These are phyloP conservation scores for Iguana delicatissima DNA, from an alignment of 2,797 vertebrate species.

Conservation along the genomic window DNA sequence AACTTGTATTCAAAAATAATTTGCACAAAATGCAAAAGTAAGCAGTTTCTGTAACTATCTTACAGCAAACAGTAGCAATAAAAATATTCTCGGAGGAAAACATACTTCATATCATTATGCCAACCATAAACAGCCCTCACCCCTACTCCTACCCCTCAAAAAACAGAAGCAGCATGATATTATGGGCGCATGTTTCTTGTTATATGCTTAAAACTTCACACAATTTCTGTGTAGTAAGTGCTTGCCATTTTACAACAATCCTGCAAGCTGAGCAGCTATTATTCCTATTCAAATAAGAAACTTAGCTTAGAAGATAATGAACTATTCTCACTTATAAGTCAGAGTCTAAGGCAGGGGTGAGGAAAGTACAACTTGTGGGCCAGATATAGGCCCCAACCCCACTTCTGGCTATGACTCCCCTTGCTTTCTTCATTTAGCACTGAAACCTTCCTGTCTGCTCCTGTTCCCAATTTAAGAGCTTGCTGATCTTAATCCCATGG, in stretches of 20 bases:
- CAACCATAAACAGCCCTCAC: background rate
- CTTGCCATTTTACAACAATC: background rate
- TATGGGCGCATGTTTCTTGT: background rate
- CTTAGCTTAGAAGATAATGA: background rate
- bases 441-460: background rate
- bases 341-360: no score
- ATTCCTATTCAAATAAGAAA: background rate
- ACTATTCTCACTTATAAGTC: background rate
- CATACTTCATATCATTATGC: background rate
- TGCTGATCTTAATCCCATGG: background rate
- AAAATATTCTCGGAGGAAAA: background rate
- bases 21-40: background rate
- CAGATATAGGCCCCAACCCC: no score
- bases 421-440: background rate
- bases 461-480: no score
- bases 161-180: background rate
- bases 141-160: background rate
- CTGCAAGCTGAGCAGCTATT: background rate
- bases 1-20: slow-evolving; percentile 30
- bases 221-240: background rate
- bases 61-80: background rate
- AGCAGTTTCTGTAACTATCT: background rate
- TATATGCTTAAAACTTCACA: background rate
- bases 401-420: background rate
- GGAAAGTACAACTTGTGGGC: no score